phyloP scores from a whole-genome alignment of 2,113 vertebrate species.

The Maccullochella peelii region DNA sequence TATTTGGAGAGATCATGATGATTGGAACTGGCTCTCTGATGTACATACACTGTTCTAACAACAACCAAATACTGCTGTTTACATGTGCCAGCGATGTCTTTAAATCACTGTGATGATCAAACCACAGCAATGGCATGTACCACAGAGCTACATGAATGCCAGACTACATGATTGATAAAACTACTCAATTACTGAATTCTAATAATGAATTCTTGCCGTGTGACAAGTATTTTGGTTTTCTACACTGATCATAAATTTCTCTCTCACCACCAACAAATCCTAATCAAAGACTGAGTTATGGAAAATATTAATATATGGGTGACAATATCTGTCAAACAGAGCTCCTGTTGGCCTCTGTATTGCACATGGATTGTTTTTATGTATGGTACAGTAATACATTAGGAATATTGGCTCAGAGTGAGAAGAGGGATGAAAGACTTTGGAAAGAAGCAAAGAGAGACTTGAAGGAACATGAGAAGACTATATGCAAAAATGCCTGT shows the following conservation, averaged over 20 bases:
- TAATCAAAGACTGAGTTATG: neutral
- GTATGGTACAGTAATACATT: neutral
- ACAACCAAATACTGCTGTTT: neutral
- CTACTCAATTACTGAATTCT: too few relatives aligned
- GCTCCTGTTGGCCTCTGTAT: neutral
- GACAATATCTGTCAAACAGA: neutral
- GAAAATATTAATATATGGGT: neutral
- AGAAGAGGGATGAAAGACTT: constrained; percentile 18
- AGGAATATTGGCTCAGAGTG: constrained; percentile 21
- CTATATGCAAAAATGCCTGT: constrained; percentile 53
- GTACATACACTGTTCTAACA: neutral
- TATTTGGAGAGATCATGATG: constrained; percentile 47
- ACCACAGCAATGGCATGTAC: neutral
- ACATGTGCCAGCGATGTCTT: neutral
- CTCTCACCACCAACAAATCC: too few relatives aligned
- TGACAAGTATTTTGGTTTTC: neutral
- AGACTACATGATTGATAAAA: too few relatives aligned
- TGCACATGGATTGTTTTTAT: neutral
- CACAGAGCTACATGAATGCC: neutral
- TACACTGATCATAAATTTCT: too few relatives aligned
- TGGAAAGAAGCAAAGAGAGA: constrained; percentile 7
- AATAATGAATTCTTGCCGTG: too few relatives aligned
- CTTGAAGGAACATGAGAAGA: constrained; percentile 66
- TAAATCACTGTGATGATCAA: neutral
- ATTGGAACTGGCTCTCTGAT: constrained; percentile 13